A percentile compares a stretch with the other conserved stretches of the same genome.
These are phyloP conservation scores for Gobionotothen gibberifrons DNA, from an alignment of 2,797 vertebrate species.

Conservation along the genomic window DNA sequence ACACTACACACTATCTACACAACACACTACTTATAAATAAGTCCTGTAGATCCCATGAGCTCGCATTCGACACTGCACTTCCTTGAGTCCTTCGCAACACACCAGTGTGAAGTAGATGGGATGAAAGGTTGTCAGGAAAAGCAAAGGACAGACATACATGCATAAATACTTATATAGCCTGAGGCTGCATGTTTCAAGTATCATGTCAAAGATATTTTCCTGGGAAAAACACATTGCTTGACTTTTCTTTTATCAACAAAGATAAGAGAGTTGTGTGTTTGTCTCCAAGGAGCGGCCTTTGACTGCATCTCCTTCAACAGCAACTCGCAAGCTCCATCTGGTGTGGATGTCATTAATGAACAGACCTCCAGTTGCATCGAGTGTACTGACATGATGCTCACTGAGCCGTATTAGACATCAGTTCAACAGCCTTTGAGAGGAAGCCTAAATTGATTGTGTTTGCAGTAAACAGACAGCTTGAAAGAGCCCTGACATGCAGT, in stretches of 20 bases:
- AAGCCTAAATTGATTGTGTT: conserved; percentile 39
- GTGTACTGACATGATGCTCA: conserved; percentile 28
- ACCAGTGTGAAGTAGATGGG: no score
- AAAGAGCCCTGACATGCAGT: neutral
- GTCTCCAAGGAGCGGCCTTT: conserved; percentile 44
- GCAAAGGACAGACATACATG: no score
- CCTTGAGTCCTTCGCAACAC: no score
- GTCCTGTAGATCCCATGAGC: no score
- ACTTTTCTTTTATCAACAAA: conserved; percentile 30
- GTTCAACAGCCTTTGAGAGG: conserved; percentile 39
- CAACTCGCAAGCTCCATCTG: conserved; percentile 43
- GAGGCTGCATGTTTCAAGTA: conserved; percentile 1
- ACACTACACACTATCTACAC: no score
- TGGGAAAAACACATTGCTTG: conserved; percentile 19
- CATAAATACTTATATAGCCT: neutral
- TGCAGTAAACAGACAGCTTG: conserved; percentile 21
- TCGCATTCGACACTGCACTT: no score
- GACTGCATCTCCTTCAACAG: conserved; percentile 36
- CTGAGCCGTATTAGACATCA: conserved; percentile 43
- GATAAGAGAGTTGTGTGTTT: conserved; percentile 23
- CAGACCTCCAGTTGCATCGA: conserved; percentile 45
- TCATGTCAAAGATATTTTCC: conserved; percentile 17
- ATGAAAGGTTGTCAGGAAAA: no score
- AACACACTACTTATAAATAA: no score
- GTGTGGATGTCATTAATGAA: conserved; percentile 55